Conservation (phyloP, 1,140 invertebrate species). For the Drosophila tsacasi region DNA sequence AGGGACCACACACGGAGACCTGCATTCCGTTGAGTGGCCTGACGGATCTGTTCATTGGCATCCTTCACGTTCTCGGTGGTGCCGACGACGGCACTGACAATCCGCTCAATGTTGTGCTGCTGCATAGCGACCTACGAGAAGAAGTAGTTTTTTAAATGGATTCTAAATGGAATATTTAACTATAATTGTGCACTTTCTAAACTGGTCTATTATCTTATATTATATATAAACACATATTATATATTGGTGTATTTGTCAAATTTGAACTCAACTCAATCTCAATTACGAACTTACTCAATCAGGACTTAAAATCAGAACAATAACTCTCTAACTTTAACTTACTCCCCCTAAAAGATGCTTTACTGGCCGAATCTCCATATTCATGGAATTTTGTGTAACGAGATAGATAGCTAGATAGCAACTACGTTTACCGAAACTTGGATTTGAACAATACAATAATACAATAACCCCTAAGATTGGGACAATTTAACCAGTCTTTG, state of each 20-base stretch:
- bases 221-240: slow-evolving; percentile 2
- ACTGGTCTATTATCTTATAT: slow-evolving; percentile 18
- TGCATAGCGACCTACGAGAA: slow-evolving; percentile 90
- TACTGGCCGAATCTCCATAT: slow-evolving; percentile 10
- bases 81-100: slow-evolving; percentile 94
- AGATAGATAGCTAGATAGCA: slow-evolving; percentile 15
- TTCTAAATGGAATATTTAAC: slow-evolving; percentile 1
- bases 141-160: neutral
- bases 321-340: slow-evolving; percentile 18
- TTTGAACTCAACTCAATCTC: neutral
- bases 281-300: slow-evolving; percentile 10
- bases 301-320: slow-evolving; percentile 10
- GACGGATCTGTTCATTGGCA: slow-evolving; percentile 98
- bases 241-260: slow-evolving; percentile 16
- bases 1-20: slow-evolving; percentile 96
- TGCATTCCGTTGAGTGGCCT: slow-evolving; percentile 98
- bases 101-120: slow-evolving; percentile 96
- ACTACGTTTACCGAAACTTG: slow-evolving; percentile 4
- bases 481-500: neutral
- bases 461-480: slow-evolving; percentile 7
- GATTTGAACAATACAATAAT: slow-evolving; percentile 22
- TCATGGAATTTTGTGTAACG: slow-evolving; percentile 2
- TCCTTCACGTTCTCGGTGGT: slow-evolving; percentile 98
- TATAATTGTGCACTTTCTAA: slow-evolving; percentile 6
- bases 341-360: slow-evolving; percentile 5